These are phyloP conservation scores for Pachyuromys duprasi DNA, from an alignment of 2,797 vertebrate species.

Conservation along the genomic window DNA sequence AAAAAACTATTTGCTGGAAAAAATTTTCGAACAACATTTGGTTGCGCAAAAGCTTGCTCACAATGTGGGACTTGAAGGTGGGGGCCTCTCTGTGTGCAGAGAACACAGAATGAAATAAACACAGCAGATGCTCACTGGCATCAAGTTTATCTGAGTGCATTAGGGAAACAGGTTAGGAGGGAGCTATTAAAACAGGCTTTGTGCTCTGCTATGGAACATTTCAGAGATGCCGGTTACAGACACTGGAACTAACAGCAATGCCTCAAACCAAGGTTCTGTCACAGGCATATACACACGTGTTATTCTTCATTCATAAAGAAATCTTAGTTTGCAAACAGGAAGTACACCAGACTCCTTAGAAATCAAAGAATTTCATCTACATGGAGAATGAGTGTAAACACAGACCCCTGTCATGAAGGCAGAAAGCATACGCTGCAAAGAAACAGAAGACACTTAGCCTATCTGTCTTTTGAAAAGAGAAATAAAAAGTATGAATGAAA, in stretches of 20 bases:
- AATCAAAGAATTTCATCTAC: conserved; percentile 63
- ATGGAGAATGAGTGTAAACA: conserved; percentile 66
- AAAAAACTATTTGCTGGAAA: conserved; percentile 80
- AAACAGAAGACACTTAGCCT: conserved; percentile 1
- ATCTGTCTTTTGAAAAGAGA: conserved; percentile 38
- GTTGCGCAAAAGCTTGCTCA: conserved; percentile 76
- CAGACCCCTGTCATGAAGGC: background rate
- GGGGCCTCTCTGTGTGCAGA: conserved; percentile 7
- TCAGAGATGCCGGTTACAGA: conserved; percentile 74
- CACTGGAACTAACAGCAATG: conserved; percentile 68
- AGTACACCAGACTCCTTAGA: conserved; percentile 76
- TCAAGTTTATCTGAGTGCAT: conserved; percentile 62
- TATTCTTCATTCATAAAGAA: conserved; percentile 75
- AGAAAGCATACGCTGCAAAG: background rate
- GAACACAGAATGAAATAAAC: conserved; percentile 75
- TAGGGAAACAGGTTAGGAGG: conserved; percentile 59
- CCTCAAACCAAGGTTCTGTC: conserved; percentile 72
- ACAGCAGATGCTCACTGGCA: conserved; percentile 54
- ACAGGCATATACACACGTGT: conserved; percentile 64
- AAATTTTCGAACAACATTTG: conserved; percentile 81
- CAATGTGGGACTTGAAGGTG: conserved; percentile 59
- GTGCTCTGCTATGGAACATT: conserved; percentile 67
- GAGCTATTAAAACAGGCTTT: conserved; percentile 71
- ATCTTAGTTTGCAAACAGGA: conserved; percentile 79
- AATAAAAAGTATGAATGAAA: background rate